phyloP scores from a whole-genome alignment of 1,140 invertebrate genomes.

The Orussus abietinus region DNA sequence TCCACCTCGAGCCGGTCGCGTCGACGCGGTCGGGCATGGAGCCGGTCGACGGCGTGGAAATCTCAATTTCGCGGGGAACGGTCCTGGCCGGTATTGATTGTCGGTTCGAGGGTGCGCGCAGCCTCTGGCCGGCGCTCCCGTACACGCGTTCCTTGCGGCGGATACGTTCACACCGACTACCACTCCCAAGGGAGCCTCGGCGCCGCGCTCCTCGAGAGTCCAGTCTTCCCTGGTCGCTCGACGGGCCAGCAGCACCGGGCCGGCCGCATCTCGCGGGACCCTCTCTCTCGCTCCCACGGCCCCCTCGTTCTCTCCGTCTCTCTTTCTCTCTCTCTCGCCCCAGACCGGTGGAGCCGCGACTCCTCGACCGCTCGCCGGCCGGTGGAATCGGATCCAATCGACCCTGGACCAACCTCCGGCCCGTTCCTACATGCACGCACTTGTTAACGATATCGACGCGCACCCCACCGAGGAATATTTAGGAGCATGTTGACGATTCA shows the following conservation, averaged over 20 bases:
- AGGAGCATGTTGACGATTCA: slow-evolving; percentile 34
- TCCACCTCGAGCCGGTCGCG: too few relatives aligned
- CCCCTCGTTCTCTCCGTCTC: slow-evolving; percentile 7
- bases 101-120: slow-evolving; percentile 41
- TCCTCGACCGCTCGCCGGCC: too few relatives aligned
- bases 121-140: slow-evolving; percentile 14
- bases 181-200: slow-evolving; percentile 23
- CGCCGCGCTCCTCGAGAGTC: slow-evolving; percentile 31
- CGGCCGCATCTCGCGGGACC: too few relatives aligned
- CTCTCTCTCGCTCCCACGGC: slow-evolving; percentile 21
- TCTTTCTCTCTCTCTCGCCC: neutral
- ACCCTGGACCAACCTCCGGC: too few relatives aligned
- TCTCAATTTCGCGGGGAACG: slow-evolving; percentile 43
- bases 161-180: slow-evolving; percentile 22
- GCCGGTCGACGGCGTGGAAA: slow-evolving; percentile 22
- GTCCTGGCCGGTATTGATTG: slow-evolving; percentile 48
- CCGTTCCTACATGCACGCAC: slow-evolving; percentile 14
- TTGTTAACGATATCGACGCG: slow-evolving; percentile 30
- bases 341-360: neutral
- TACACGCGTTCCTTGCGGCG: slow-evolving; percentile 19
- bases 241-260: slow-evolving; percentile 44
- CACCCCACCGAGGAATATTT: too few relatives aligned
- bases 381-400: too few relatives aligned
- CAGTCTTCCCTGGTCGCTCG: slow-evolving; percentile 51
- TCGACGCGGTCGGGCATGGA: too few relatives aligned